A percentile compares a stretch with the other conserved stretches of the same genome.
These are phyloP conservation scores for Cyanistes caeruleus DNA, from an alignment of 2,113 vertebrate species.

Conservation along the genomic window DNA sequence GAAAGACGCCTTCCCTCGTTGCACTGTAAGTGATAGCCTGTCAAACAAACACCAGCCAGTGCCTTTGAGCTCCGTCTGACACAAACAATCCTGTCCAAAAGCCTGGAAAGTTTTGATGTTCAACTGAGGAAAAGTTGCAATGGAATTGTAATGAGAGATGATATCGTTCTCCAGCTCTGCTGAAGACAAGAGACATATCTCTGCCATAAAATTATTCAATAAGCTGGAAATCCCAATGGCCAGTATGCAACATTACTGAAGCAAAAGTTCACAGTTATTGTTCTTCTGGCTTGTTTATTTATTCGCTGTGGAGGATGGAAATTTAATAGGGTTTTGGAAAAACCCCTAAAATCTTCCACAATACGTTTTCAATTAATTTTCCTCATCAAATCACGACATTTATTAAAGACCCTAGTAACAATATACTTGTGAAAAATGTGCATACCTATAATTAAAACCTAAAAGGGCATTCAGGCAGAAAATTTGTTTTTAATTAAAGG, in stretches of 20 bases:
- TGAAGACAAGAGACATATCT: neutral
- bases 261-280: neutral
- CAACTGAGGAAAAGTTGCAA: neutral
- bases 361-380: neutral
- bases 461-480: neutral
- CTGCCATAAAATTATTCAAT: neutral
- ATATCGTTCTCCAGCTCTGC: neutral
- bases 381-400: neutral
- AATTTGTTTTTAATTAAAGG: neutral
- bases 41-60: neutral
- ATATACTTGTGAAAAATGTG: neutral
- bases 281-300: neutral
- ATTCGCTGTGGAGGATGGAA: neutral
- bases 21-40: slow-evolving; percentile 33
- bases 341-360: neutral
- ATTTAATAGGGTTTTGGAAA: neutral
- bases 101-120: neutral
- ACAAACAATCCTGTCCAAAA: slow-evolving; percentile 3
- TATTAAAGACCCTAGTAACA: neutral
- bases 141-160: neutral
- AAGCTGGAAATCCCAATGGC: neutral
- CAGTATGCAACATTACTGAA: neutral
- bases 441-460: neutral
- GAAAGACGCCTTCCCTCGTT: neutral
- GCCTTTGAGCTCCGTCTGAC: neutral